Evolutionary conservation across 2,888 invertebrate species (phyloP).

Genomic region (Plemyria rubiginata): DNA sequence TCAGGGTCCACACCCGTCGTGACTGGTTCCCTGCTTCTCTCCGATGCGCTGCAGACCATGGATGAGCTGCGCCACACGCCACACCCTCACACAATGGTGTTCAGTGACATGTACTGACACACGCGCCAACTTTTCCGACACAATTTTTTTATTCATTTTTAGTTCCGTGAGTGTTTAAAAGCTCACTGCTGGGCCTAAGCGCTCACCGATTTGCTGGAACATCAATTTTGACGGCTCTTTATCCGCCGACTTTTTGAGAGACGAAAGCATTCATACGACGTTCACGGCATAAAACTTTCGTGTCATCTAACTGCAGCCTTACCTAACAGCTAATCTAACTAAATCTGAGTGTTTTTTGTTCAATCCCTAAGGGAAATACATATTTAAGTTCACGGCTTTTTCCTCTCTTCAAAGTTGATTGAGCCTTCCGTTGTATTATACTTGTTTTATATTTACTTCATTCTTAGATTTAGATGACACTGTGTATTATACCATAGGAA

Average conservation of each 20-base stretch:
- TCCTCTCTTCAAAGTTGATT: neutral
- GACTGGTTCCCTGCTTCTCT: conserved; percentile 54
- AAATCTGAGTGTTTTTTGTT: too few species aligned
- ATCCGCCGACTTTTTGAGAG: neutral
- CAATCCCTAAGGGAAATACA: too few species aligned
- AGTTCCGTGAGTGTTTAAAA: neutral
- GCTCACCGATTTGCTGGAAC: neutral
- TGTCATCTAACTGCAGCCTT: too few species aligned
- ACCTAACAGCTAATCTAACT: too few species aligned
- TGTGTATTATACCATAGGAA: too few species aligned
- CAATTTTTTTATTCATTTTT: neutral
- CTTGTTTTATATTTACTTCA: too few species aligned
- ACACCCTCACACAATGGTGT: conserved; percentile 66
- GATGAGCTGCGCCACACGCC: conserved; percentile 74
- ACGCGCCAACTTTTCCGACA: neutral
- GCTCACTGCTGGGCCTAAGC: neutral
- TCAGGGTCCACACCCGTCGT: conserved; percentile 50
- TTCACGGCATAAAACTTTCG: too few species aligned
- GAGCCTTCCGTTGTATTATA: neutral
- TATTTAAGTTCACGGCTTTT: neutral
- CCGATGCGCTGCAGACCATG: conserved; percentile 65
- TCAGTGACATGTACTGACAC: conserved; percentile 72
- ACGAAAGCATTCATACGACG: too few species aligned
- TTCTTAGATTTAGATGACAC: too few species aligned
- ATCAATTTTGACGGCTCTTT: neutral